Conservation (phyloP, 2,888 invertebrate species). For the Tubulanus polymorphus region DNA sequence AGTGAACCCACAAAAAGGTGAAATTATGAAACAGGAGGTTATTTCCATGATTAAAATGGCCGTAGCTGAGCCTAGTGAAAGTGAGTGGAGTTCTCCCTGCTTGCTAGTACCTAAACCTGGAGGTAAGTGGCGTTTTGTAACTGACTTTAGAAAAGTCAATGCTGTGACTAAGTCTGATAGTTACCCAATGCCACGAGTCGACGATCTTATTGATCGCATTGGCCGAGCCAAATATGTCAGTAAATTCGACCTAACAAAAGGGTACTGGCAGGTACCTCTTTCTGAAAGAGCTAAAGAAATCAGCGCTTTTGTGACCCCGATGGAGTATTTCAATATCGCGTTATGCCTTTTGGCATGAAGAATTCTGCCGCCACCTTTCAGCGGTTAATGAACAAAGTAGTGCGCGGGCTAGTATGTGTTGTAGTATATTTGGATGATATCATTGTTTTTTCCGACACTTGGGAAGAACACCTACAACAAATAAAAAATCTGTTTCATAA, state of each 20-base stretch:
- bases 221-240: slow-evolving; percentile 22
- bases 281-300: slow-evolving; percentile 13
- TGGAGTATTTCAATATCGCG: slow-evolving; percentile 12
- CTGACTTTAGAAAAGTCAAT: slow-evolving; percentile 26
- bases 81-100: slow-evolving; percentile 26
- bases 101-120: background rate
- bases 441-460: no score
- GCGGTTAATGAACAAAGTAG: slow-evolving; percentile 5
- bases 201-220: slow-evolving; percentile 26
- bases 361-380: slow-evolving; percentile 10
- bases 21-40: slow-evolving; percentile 16
- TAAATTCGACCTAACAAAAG: slow-evolving; percentile 25
- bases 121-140: slow-evolving; percentile 19
- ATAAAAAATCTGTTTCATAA: no score
- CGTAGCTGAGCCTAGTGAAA: slow-evolving; percentile 23
- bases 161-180: slow-evolving; percentile 23
- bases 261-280: slow-evolving; percentile 14
- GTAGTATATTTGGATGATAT: no score
- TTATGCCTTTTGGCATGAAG: slow-evolving; percentile 16
- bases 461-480: no score
- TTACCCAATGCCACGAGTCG: slow-evolving; percentile 24
- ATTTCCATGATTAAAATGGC: slow-evolving; percentile 24
- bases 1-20: slow-evolving; percentile 8
- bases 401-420: no score
- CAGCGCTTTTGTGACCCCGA: slow-evolving; percentile 12